Evolutionary conservation across 2,113 vertebrate species (phyloP).

Genomic region (Brevimyrus niger): DNA sequence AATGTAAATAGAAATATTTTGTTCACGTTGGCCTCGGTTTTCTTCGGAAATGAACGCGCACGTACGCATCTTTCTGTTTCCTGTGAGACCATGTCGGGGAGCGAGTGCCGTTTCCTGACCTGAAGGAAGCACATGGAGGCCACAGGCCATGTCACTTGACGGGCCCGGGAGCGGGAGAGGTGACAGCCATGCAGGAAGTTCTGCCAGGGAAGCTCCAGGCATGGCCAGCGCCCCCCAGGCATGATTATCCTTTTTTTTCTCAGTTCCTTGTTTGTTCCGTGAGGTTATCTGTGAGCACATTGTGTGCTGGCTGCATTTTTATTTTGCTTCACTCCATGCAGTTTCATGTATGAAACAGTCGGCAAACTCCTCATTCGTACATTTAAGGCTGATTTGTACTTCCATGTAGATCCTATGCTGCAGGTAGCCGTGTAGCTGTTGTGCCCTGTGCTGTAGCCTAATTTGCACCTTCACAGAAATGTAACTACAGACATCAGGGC

Average conservation of each 20-base stretch:
- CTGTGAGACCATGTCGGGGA: background rate
- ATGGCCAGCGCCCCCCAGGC: background rate
- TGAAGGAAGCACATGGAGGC: background rate
- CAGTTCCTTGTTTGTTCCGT: background rate
- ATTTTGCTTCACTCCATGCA: background rate
- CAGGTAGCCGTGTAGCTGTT: background rate
- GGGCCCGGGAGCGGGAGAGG: background rate
- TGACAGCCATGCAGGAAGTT: background rate
- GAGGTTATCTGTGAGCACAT: background rate
- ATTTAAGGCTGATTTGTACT: background rate
- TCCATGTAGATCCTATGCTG: background rate
- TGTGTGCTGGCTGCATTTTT: background rate
- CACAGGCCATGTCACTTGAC: background rate
- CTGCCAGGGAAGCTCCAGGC: background rate
- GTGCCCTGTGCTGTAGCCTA: background rate
- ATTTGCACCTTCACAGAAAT: background rate
- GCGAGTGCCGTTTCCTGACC: constrained; percentile 15
- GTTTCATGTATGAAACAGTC: background rate
- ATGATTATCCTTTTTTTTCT: background rate
- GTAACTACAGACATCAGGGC: background rate
- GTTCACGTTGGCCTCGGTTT: background rate
- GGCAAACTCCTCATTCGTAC: background rate
- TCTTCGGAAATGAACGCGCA: background rate
- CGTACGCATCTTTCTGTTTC: background rate
- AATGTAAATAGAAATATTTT: background rate